Evolutionary conservation across 1,140 invertebrate species (phyloP).

Genomic region (Chrysoperla carnea): DNA sequence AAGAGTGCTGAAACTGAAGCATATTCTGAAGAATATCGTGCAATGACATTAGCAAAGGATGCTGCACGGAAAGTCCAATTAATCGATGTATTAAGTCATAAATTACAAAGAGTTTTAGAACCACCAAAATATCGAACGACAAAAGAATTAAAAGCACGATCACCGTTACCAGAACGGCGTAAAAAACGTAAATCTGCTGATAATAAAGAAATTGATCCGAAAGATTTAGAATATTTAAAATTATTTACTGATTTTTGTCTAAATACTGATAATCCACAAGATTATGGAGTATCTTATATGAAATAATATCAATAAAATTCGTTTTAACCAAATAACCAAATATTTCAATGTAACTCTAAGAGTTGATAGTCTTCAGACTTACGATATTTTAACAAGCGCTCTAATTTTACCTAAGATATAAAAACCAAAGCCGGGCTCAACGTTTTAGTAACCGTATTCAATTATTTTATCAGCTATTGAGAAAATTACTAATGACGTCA

Average conservation of each 20-base stretch:
- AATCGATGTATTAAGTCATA: conserved; percentile 28
- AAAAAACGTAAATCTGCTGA: too few relatives aligned
- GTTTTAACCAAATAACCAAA: too few relatives aligned
- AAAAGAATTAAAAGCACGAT: conserved; percentile 10
- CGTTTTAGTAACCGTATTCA: too few relatives aligned
- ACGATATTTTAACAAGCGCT: too few relatives aligned
- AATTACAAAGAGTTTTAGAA: conserved; percentile 32
- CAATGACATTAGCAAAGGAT: conserved; percentile 34
- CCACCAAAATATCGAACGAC: conserved; percentile 16
- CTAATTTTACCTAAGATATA: too few relatives aligned
- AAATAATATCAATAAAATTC: too few relatives aligned
- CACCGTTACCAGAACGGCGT: conserved; percentile 8
- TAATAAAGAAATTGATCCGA: too few relatives aligned
- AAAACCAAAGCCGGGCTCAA: too few relatives aligned
- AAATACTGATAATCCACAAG: conserved; percentile 9
- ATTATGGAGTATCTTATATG: conserved; percentile 7
- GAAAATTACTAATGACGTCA: too few relatives aligned
- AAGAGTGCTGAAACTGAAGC: conserved; percentile 31
- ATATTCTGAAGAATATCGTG: conserved; percentile 33
- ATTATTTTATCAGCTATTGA: too few relatives aligned
- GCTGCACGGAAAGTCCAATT: conserved; percentile 36
- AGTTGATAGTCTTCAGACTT: too few relatives aligned
- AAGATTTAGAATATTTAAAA: conserved; percentile 11
- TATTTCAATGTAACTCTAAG: too few relatives aligned
- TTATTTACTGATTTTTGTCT: conserved; percentile 17